Conservation (phyloP, 2,888 invertebrate species). For the Aromia moschata region DNA sequence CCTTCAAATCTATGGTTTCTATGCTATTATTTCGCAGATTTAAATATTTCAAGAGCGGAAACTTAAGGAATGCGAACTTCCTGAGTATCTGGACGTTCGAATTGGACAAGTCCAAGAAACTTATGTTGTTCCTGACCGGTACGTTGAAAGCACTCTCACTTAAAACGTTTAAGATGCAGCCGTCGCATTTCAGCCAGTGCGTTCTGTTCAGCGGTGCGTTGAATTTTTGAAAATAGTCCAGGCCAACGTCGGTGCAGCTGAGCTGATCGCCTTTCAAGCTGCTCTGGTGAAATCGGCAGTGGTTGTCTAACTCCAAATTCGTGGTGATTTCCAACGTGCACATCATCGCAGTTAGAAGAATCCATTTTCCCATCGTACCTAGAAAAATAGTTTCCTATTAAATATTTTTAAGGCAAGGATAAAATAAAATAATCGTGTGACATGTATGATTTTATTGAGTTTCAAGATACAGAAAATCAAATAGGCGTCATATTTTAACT, state of each 20-base stretch:
- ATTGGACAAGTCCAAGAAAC: slow-evolving; percentile 52
- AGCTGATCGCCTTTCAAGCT: slow-evolving; percentile 52
- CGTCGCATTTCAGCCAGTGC: slow-evolving; percentile 57
- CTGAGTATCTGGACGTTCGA: slow-evolving; percentile 50
- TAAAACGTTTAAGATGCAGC: slow-evolving; percentile 54
- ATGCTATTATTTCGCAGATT: slow-evolving; percentile 58
- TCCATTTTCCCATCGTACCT: slow-evolving; percentile 57
- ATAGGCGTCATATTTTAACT: too few species aligned
- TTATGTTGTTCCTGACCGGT: slow-evolving; percentile 53
- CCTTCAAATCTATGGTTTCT: slow-evolving; percentile 55
- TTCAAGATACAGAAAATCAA: too few species aligned
- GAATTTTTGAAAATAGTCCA: slow-evolving; percentile 53
- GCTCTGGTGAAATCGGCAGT: slow-evolving; percentile 49
- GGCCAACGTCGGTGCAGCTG: slow-evolving; percentile 55
- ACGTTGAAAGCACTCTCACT: slow-evolving; percentile 56
- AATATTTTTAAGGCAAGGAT: too few species aligned
- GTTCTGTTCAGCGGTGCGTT: slow-evolving; percentile 51
- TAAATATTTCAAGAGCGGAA: slow-evolving; percentile 56
- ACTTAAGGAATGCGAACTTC: slow-evolving; percentile 52
- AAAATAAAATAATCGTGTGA: too few species aligned
- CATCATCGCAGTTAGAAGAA: slow-evolving; percentile 42
- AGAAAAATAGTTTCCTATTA: too few species aligned
- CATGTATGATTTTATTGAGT: too few species aligned
- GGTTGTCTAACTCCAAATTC: slow-evolving; percentile 41
- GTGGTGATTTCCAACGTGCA: slow-evolving; percentile 39